Base-by-base conservation (phyloP, 2,113 vertebrate species). In the Perca schrenkii region DNA sequence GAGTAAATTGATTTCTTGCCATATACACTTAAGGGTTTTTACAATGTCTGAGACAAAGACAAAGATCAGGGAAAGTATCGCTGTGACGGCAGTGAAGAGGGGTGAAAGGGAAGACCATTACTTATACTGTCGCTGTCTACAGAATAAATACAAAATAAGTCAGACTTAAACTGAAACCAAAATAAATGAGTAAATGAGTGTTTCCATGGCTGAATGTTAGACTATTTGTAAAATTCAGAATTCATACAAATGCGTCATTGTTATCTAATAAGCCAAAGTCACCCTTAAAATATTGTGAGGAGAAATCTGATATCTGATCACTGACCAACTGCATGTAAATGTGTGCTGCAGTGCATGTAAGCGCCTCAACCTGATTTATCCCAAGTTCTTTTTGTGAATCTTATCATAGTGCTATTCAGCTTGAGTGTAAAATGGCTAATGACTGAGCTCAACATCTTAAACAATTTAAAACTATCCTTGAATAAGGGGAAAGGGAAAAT, bases 401-500 rank as follows among this genome's bases (percentile, higher is more conserved):
- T 54, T 6, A 28, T 49, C 6, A 6, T 15, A n/a, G 56, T 10
- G 47, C 47, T 31, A 31, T 21, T 77, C 46, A 62, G 15, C 5
- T 16, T 36, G 17, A 28, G 16, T 58, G 12, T 46, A 17, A 79
- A 81, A 62, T 25, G 1, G 0, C 8, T 58, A n/a, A 68, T 43
- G 22, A 36, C 40, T 56, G 15, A 70, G 65, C 50, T 58, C 21
- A 52, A 62, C 46, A 67, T 76, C 80, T 50, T 25, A 61, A 28
- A 46, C 49, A 16, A 47, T 69, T 34, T 40, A 53, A 57, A 52
- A 74, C 17, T 2, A 58, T 69, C 80, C 54, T 80, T 69, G 15
- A 62, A 54, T n/a, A 60, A 76, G 65, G 28, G 19, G 21, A 63
- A 67, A 66, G 8, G 40, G 12, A 61, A 89, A 63, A 22, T 50